Evolutionary conservation across 2,113 vertebrate genomes (phyloP).

Genomic region (Gavia stellata): DNA sequence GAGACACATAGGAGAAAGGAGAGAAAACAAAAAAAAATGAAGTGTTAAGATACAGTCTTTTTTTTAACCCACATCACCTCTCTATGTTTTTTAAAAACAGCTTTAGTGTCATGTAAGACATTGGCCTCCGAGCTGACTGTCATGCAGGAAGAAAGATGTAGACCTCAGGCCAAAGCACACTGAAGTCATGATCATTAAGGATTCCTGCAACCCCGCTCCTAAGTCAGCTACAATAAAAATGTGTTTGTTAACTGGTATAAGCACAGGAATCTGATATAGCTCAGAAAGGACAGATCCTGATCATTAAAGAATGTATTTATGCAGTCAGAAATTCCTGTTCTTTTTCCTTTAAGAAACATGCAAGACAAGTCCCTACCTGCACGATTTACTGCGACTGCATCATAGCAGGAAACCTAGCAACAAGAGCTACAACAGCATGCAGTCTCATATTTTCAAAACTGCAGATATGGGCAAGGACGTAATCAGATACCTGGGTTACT

Average conservation of each 20-base stretch:
- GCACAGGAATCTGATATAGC: background rate
- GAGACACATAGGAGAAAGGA: background rate
- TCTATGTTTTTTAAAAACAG: background rate
- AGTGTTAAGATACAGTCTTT: background rate
- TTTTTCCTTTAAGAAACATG: background rate
- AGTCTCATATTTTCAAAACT: background rate
- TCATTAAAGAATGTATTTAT: background rate
- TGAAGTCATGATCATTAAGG: background rate
- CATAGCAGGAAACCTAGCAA: conserved; percentile 1
- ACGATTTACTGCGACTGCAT: background rate
- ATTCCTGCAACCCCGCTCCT: background rate
- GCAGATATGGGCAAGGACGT: background rate
- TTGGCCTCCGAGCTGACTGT: background rate
- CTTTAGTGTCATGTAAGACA: background rate
- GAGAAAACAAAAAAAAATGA: background rate
- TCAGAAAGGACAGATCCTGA: background rate
- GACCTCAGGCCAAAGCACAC: background rate
- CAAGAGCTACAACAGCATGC: background rate
- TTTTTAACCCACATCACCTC: background rate
- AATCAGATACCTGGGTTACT: conserved; percentile 3
- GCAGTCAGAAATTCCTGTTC: background rate
- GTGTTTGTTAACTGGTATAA: background rate
- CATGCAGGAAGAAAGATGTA: background rate
- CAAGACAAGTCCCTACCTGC: conserved; percentile 22
- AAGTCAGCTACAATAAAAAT: background rate